phyloP scores from a whole-genome alignment of 2,888 invertebrate genomes.

The Morinoia aosen region DNA sequence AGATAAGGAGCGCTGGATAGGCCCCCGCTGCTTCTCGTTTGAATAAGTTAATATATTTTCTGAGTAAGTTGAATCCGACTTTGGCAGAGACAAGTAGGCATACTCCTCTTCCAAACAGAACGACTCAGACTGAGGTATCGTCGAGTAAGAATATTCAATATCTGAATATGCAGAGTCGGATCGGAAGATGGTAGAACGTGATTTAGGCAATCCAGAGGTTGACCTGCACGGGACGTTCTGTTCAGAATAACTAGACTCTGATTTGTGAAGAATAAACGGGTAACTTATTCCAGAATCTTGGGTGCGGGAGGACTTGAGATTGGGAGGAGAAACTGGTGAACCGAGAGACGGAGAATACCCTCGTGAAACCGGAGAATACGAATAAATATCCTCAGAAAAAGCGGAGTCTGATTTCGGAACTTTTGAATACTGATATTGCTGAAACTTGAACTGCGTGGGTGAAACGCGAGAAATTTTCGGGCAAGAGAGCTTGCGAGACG shows the following conservation, averaged over 20 bases:
- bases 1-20: constrained; percentile 17
- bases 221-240: constrained; percentile 1
- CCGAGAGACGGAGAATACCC: constrained; percentile 31
- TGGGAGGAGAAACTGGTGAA: constrained; percentile 32
- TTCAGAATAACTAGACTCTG: constrained; percentile 45
- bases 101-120: constrained; percentile 41
- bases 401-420: constrained; percentile 46
- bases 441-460: constrained; percentile 29
- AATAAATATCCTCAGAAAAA: constrained; percentile 38
- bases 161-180: constrained; percentile 48
- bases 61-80: constrained; percentile 38
- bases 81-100: constrained; percentile 7
- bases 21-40: background rate
- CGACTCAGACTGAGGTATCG: constrained; percentile 49
- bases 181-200: constrained; percentile 29
- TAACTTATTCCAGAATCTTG: constrained; percentile 14
- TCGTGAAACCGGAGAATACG: constrained; percentile 24
- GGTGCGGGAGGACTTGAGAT: constrained; percentile 24
- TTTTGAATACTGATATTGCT: constrained; percentile 46
- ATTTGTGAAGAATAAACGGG: constrained; percentile 18
- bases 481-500: constrained; percentile 35
- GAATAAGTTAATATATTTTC: constrained; percentile 31
- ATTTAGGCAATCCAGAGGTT: background rate
- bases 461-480: constrained; percentile 16
- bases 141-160: constrained; percentile 51